These are phyloP conservation scores for Hexactinellida sp. DNA, from an alignment of 37 sponge, comb jelly and placozoan species.

Conservation along the genomic window DNA sequence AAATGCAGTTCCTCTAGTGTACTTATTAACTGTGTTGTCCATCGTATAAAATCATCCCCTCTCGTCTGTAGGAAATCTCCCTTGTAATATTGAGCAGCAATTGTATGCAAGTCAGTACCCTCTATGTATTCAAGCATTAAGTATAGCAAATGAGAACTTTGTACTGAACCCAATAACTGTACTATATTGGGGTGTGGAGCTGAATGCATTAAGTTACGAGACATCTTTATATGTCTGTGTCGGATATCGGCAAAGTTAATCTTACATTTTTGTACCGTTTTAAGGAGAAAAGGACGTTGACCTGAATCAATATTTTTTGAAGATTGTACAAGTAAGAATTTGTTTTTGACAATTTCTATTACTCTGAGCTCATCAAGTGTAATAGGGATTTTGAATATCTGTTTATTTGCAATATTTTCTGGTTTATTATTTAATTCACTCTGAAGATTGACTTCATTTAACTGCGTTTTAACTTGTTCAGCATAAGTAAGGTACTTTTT, in stretches of 20 bases:
- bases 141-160: not conserved
- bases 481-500: constrained; percentile 8
- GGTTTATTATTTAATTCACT: not conserved
- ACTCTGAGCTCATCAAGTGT: not conserved
- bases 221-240: not conserved
- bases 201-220: not conserved
- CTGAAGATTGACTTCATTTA: not conserved
- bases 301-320: not conserved
- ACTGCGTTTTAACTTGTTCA: constrained; percentile 9
- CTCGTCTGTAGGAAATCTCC: not conserved
- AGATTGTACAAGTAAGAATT: not conserved
- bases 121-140: not conserved
- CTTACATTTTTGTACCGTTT: not conserved
- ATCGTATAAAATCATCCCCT: not conserved
- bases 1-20: not conserved
- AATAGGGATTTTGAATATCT: not conserved
- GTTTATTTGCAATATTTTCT: not conserved
- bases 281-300: not conserved
- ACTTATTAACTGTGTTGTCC: not conserved
- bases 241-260: not conserved
- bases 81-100: not conserved
- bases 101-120: not conserved
- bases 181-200: not conserved
- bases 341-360: not conserved
- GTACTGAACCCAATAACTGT: not conserved